These are phyloP conservation scores for Aproaerema taeniolella DNA, from an alignment of 2,888 invertebrate species.

Conservation along the genomic window DNA sequence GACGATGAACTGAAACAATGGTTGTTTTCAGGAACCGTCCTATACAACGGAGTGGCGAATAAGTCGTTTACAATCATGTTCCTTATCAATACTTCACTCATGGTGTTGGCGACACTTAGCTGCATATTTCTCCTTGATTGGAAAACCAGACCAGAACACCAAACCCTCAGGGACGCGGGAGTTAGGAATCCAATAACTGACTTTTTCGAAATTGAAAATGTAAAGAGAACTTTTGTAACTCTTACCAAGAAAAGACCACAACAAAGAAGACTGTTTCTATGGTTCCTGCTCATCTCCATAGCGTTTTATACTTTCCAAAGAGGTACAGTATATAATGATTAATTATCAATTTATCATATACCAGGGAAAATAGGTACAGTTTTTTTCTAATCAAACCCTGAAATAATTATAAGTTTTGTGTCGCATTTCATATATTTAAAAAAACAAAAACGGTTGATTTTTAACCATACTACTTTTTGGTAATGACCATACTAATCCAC, in stretches of 20 bases:
- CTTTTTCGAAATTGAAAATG: slow-evolving; percentile 84
- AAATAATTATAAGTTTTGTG: too few species aligned
- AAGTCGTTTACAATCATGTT: slow-evolving; percentile 86
- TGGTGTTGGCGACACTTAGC: slow-evolving; percentile 81
- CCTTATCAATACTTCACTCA: slow-evolving; percentile 79
- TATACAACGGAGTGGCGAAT: slow-evolving; percentile 79
- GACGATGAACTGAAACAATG: too few species aligned
- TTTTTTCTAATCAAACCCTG: too few species aligned
- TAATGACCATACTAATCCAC: too few species aligned
- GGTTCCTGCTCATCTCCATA: slow-evolving; percentile 85
- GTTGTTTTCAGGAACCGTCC: slow-evolving; percentile 76
- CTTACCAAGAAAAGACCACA: slow-evolving; percentile 77
- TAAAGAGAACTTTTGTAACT: slow-evolving; percentile 79
- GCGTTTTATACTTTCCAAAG: slow-evolving; percentile 89
- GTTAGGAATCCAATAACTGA: slow-evolving; percentile 79
- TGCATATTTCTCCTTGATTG: slow-evolving; percentile 80
- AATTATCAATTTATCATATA: too few species aligned
- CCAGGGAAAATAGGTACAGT: too few species aligned
- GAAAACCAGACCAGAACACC: slow-evolving; percentile 82
- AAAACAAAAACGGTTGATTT: too few species aligned
- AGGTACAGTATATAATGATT: too few species aligned
- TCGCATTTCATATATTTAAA: too few species aligned
- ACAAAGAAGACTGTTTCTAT: slow-evolving; percentile 79
- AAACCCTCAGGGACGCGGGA: slow-evolving; percentile 75
- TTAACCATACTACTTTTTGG: too few species aligned